A percentile compares a stretch with the other conserved stretches of the same genome.
Evolutionary conservation across 2,113 vertebrate species (phyloP).

Genomic region (Brachypodius melanocephalos): DNA sequence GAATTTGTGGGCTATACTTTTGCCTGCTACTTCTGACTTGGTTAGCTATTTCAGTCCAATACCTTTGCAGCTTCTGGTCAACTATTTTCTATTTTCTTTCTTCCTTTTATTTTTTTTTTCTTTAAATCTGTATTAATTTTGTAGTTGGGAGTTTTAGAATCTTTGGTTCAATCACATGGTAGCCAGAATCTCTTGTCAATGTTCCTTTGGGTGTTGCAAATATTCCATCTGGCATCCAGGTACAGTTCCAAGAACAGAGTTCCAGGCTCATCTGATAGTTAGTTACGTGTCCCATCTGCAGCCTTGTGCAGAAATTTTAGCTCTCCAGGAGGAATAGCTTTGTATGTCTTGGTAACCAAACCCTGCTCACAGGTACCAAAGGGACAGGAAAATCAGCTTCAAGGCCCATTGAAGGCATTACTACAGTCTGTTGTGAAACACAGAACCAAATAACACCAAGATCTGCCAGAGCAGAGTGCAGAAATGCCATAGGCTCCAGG

Average conservation of each 20-base stretch:
- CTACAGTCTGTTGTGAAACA: not conserved
- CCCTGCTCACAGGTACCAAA: not conserved
- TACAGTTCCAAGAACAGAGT: not conserved
- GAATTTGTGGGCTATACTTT: not conserved
- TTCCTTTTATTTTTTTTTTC: not conserved
- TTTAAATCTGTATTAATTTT: not conserved
- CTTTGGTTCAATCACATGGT: not conserved
- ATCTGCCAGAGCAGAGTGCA: not conserved
- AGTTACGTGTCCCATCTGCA: not conserved
- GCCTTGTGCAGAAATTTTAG: not conserved
- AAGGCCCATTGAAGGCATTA: not conserved
- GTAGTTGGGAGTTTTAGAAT: not conserved
- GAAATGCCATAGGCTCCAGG: not conserved
- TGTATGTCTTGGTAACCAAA: not conserved
- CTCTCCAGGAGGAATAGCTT: not conserved
- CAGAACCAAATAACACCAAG: not conserved
- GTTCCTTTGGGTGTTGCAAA: not conserved
- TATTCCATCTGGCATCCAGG: not conserved
- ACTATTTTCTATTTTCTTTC: not conserved
- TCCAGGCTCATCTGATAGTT: not conserved
- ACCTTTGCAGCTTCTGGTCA: not conserved
- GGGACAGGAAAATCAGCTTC: not conserved
- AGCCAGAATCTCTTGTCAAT: not conserved
- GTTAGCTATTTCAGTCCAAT: not conserved
- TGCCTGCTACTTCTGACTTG: not conserved